phyloP scores from a whole-genome alignment of 1,140 invertebrate genomes.

The Drepana arcuata region DNA sequence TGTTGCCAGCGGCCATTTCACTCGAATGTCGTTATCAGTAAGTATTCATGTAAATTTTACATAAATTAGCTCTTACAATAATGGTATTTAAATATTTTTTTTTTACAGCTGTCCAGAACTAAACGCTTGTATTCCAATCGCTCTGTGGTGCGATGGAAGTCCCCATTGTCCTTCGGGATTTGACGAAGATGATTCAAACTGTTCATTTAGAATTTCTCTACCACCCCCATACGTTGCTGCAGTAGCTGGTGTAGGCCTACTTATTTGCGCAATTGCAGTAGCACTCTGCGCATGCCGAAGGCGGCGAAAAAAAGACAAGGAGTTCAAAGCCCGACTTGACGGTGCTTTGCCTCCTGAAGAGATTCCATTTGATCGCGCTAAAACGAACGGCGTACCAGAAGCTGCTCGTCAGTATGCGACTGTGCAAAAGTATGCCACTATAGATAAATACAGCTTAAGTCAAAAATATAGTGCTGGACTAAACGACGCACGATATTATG shows the following conservation, averaged over 20 bases:
- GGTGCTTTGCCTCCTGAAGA: constrained; percentile 64
- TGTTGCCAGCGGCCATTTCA: constrained; percentile 74
- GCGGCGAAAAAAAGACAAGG: constrained; percentile 75
- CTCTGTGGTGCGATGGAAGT: constrained; percentile 90
- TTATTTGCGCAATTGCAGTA: constrained; percentile 77
- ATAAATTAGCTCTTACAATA: too few relatives aligned
- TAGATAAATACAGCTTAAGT: constrained; percentile 71
- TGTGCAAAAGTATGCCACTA: constrained; percentile 68
- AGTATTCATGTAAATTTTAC: too few relatives aligned
- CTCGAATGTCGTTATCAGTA: constrained; percentile 82
- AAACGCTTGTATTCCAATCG: constrained; percentile 88
- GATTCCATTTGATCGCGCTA: constrained; percentile 74
- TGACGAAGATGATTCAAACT: constrained; percentile 85
- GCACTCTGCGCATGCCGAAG: constrained; percentile 63
- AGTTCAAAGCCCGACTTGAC: constrained; percentile 72
- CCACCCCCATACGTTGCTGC: constrained; percentile 78
- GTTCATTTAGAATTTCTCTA: constrained; percentile 79
- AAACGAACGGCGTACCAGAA: constrained; percentile 70
- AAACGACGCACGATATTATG: constrained; percentile 68
- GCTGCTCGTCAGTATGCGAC: constrained; percentile 57
- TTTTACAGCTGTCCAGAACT: constrained; percentile 84
- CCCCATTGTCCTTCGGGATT: constrained; percentile 88
- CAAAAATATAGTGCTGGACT: constrained; percentile 69
- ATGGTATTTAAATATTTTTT: too few relatives aligned
- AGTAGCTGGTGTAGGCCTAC: constrained; percentile 74